phyloP scores from a whole-genome alignment of 1,140 invertebrate genomes.

The Hycleus cichorii region DNA sequence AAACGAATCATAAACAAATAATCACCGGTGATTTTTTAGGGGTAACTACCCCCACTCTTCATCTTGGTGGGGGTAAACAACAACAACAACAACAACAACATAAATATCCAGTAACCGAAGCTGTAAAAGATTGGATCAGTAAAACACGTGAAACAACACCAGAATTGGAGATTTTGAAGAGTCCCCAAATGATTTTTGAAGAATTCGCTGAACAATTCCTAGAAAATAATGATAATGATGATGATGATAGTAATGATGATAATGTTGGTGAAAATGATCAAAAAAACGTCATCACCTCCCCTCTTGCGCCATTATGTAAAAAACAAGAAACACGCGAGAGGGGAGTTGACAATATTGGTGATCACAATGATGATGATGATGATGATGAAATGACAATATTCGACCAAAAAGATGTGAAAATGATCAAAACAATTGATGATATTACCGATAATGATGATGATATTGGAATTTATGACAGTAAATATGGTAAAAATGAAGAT shows the following conservation, averaged over 20 bases:
- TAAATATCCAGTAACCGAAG: constrained; percentile 35
- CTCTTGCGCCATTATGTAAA: neutral
- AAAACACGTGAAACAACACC: constrained; percentile 37
- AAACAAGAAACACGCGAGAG: neutral
- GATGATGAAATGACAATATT: constrained; percentile 21
- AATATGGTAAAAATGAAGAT: constrained; percentile 36
- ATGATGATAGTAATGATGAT: constrained; percentile 1
- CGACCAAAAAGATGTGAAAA: constrained; percentile 1
- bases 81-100: constrained; percentile 9
- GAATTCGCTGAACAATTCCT: constrained; percentile 19
- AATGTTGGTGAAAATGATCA: neutral
- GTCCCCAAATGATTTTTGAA: constrained; percentile 30
- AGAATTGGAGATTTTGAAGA: constrained; percentile 38
- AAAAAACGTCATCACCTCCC: neutral
- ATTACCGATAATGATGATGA: constrained; percentile 13
- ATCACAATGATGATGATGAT: neutral
- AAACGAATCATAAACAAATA: neutral
- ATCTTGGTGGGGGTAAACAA: neutral
- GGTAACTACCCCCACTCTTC: constrained; percentile 2
- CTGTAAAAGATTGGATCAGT: constrained; percentile 39
- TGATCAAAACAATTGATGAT: neutral
- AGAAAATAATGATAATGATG: no score
- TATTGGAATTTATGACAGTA: constrained; percentile 34
- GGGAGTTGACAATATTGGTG: no score
- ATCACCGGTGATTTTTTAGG: constrained; percentile 9